Percentiles rank a stretch among this genome's conserved stretches.
Conservation (phyloP, 1,140 invertebrate species). For the Adelges cooleyi region DNA sequence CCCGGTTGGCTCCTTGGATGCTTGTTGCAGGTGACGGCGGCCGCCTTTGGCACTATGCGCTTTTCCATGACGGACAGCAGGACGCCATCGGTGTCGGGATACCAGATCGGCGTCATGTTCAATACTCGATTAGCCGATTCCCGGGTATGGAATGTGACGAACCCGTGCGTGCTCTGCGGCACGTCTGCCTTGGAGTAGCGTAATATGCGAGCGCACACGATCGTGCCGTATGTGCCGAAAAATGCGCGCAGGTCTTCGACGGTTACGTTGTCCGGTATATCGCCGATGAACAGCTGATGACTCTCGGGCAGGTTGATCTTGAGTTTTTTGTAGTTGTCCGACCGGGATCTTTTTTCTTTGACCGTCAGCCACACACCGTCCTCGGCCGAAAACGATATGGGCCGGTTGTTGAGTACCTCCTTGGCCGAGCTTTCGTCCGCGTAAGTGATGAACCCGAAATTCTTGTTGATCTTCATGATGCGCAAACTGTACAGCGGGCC, state of each 20-base stretch:
- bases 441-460: background rate
- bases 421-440: background rate
- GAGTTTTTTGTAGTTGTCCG: background rate
- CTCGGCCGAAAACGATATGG: background rate
- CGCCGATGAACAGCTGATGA: conserved; percentile 7
- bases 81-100: background rate
- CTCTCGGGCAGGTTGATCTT: background rate
- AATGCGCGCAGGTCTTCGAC: background rate
- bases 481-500: background rate
- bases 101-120: background rate
- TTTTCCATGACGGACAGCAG: background rate
- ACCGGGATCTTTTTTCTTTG: background rate
- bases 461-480: conserved; percentile 1
- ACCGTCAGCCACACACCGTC: background rate
- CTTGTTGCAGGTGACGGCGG: no score
- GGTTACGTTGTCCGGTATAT: background rate
- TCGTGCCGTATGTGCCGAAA: background rate
- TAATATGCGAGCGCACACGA: background rate
- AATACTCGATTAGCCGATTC: background rate
- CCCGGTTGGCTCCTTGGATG: no score
- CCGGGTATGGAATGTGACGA: background rate
- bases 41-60: no score
- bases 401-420: background rate
- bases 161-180: background rate
- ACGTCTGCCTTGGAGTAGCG: background rate